Conservation (phyloP, 2,888 invertebrate genomes). For the Eugnorisma glareosa region DNA sequence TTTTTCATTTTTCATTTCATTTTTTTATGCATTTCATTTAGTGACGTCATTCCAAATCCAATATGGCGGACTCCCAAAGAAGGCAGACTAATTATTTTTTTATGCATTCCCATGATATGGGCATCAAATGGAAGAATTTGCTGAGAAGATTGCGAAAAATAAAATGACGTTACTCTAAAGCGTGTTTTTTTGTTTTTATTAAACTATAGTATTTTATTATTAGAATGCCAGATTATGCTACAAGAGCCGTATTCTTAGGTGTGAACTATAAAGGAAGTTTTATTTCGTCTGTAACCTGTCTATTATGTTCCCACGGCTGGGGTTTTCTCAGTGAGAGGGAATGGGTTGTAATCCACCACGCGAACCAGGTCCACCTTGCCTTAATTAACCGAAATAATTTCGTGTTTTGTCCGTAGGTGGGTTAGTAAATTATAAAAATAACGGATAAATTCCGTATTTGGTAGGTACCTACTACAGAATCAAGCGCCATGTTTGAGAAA, state of each 20-base stretch:
- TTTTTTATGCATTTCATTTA: no score
- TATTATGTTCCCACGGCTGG: neutral
- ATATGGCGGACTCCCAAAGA: neutral
- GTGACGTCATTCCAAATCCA: neutral
- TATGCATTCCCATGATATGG: neutral
- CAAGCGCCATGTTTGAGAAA: slow-evolving; percentile 10
- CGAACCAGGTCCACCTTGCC: neutral
- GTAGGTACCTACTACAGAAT: neutral
- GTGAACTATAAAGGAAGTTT: neutral
- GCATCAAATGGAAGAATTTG: no score
- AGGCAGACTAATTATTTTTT: neutral
- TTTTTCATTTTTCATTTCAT: no score
- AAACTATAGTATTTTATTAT: no score
- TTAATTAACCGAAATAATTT: neutral
- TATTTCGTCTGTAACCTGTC: neutral
- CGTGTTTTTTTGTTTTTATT: no score
- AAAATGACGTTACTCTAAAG: no score
- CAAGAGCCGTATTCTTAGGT: neutral
- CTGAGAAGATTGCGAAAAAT: no score
- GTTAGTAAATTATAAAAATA: neutral
- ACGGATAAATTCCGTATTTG: neutral
- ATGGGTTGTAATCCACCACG: neutral
- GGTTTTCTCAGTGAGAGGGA: neutral
- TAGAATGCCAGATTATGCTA: no score
- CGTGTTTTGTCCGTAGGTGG: neutral